phyloP scores from a whole-genome alignment of 1,140 invertebrate species.

The Leptestheria dahalacensis region DNA sequence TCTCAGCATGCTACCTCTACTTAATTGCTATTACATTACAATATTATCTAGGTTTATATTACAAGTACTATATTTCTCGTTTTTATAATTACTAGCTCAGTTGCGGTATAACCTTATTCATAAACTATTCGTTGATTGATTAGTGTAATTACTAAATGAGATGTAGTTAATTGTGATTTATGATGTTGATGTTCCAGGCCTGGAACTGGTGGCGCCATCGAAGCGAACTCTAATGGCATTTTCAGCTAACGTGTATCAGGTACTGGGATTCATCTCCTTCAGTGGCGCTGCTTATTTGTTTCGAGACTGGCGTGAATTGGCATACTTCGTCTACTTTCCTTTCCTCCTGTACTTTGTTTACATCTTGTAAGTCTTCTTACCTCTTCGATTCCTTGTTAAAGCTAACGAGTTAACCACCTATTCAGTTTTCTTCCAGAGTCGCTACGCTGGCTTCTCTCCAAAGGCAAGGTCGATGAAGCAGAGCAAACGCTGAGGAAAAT shows the following conservation, averaged over 20 bases:
- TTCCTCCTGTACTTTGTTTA: slow-evolving; percentile 18
- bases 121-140: no score
- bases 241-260: slow-evolving; percentile 21
- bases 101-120: no score
- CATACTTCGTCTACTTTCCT: slow-evolving; percentile 21
- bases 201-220: slow-evolving; percentile 21
- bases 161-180: neutral
- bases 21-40: no score
- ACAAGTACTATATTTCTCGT: neutral
- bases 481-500: slow-evolving; percentile 20
- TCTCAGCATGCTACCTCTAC: no score
- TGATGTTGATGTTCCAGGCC: neutral
- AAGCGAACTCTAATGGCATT: slow-evolving; percentile 22
- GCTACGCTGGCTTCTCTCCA: slow-evolving; percentile 24
- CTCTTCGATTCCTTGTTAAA: neutral
- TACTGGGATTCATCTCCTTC: slow-evolving; percentile 19
- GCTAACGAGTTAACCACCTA: neutral
- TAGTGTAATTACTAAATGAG: no score
- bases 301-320: slow-evolving; percentile 20
- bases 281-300: slow-evolving; percentile 21
- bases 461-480: slow-evolving; percentile 18
- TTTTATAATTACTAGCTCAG: neutral
- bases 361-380: slow-evolving; percentile 12
- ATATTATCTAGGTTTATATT: neutral
- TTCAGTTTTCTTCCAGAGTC: slow-evolving; percentile 25